Conservation (phyloP, 2,888 invertebrate genomes). For the Latrodectus hesperus region DNA sequence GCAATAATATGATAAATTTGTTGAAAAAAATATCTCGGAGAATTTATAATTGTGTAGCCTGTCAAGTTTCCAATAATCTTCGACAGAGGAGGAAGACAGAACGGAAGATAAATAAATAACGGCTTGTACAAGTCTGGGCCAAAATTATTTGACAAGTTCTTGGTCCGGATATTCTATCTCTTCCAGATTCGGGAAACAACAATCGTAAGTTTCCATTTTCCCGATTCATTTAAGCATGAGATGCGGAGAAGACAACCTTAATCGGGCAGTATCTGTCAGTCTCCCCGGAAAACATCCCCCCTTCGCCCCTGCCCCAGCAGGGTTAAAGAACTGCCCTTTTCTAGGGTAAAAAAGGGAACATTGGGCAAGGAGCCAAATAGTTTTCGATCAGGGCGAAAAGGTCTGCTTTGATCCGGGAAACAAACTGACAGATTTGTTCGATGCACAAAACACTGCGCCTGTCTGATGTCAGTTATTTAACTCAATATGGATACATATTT, state of each 20-base stretch:
- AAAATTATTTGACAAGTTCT: neutral
- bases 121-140: neutral
- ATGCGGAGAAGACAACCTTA: slow-evolving; percentile 23
- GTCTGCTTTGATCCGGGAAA: slow-evolving; percentile 1
- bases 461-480: no score
- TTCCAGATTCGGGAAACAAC: neutral
- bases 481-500: no score
- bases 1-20: no score
- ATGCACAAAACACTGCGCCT: neutral
- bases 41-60: no score
- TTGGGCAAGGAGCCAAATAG: slow-evolving; percentile 33
- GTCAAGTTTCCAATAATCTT: no score
- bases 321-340: slow-evolving; percentile 29
- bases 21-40: no score
- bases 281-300: neutral
- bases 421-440: neutral
- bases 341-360: slow-evolving; percentile 32
- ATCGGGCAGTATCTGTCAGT: slow-evolving; percentile 39
- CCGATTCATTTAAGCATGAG: slow-evolving; percentile 47
- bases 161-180: neutral
- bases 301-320: neutral
- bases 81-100: no score
- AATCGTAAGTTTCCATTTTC: neutral
- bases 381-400: slow-evolving; percentile 27
- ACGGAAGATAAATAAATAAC: neutral